Conservation (phyloP, 2,888 invertebrate genomes). For the Andrena flavipes region DNA sequence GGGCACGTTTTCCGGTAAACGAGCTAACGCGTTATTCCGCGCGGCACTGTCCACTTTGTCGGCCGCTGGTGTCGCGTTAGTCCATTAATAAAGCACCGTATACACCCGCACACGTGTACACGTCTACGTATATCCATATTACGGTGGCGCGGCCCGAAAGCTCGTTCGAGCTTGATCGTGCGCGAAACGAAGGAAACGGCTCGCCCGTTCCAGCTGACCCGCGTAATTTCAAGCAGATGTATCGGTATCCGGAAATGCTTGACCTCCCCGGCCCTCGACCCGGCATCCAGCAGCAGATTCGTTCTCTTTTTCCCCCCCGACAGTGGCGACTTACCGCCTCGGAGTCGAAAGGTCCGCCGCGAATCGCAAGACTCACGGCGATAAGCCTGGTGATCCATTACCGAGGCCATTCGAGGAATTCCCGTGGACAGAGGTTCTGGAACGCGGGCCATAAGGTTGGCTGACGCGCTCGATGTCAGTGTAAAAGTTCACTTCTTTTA, state of each 20-base stretch:
- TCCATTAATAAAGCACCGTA: conserved; percentile 67
- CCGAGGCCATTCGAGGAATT: conserved; percentile 64
- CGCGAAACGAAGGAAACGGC: conserved; percentile 42
- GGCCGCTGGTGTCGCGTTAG: conserved; percentile 50
- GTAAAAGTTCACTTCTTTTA: background rate
- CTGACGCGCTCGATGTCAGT: background rate
- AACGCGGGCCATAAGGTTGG: conserved; percentile 14
- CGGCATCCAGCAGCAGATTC: background rate
- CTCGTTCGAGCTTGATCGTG: background rate
- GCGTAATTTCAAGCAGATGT: conserved; percentile 62
- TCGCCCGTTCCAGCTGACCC: conserved; percentile 6
- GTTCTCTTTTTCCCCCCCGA: conserved; percentile 35
- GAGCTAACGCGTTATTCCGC: conserved; percentile 62
- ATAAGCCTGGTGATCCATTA: conserved; percentile 68
- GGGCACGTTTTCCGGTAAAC: conserved; percentile 65
- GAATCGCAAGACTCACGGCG: conserved; percentile 42
- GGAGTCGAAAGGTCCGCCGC: conserved; percentile 41
- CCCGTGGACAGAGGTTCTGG: conserved; percentile 46
- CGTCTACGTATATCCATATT: background rate
- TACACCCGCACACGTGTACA: conserved; percentile 9
- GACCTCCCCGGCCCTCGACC: conserved; percentile 32
- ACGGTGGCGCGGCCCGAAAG: background rate
- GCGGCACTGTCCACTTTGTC: conserved; percentile 59
- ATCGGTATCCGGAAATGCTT: conserved; percentile 57
- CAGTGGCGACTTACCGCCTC: conserved; percentile 39